These are phyloP conservation scores for Mionectes macconnelli DNA, from an alignment of 2,113 vertebrate genomes.

Conservation along the genomic window DNA sequence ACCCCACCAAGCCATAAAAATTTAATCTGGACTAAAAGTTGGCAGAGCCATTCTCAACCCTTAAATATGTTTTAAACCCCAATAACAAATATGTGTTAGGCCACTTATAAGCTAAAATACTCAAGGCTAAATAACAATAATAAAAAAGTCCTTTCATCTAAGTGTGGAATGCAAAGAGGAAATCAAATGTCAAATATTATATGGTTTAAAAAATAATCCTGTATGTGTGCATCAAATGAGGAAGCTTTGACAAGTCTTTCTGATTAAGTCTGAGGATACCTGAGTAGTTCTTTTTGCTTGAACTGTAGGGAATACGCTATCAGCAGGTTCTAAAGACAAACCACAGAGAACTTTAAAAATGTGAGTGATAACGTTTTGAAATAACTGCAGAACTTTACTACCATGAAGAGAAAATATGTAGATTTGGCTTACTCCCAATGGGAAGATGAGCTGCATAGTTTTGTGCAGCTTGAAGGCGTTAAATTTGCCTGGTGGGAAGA, in stretches of 20 bases:
- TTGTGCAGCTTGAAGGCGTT: slow-evolving; percentile 62
- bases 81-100: slow-evolving; percentile 5
- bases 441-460: slow-evolving; percentile 67
- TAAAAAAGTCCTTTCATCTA: slow-evolving; percentile 48
- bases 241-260: slow-evolving; percentile 11
- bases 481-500: slow-evolving; percentile 75
- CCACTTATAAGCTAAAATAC: slow-evolving; percentile 29
- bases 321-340: slow-evolving; percentile 32
- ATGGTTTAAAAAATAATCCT: slow-evolving; percentile 23
- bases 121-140: slow-evolving; percentile 55
- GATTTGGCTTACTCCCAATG: slow-evolving; percentile 68
- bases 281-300: background rate
- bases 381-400: slow-evolving; percentile 57
- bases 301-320: background rate
- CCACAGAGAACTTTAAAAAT: slow-evolving; percentile 46
- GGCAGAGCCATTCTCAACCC: background rate
- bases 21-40: slow-evolving; percentile 28
- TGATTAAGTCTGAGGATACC: slow-evolving; percentile 35
- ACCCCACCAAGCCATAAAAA: slow-evolving; percentile 5
- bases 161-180: slow-evolving; percentile 7
- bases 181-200: slow-evolving; percentile 29
- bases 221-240: background rate
- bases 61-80: slow-evolving; percentile 28
- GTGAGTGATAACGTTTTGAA: slow-evolving; percentile 68
- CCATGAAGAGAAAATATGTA: slow-evolving; percentile 70